Evolutionary conservation across 2,888 invertebrate species (phyloP).

Genomic region (Notodonta dromedarius): DNA sequence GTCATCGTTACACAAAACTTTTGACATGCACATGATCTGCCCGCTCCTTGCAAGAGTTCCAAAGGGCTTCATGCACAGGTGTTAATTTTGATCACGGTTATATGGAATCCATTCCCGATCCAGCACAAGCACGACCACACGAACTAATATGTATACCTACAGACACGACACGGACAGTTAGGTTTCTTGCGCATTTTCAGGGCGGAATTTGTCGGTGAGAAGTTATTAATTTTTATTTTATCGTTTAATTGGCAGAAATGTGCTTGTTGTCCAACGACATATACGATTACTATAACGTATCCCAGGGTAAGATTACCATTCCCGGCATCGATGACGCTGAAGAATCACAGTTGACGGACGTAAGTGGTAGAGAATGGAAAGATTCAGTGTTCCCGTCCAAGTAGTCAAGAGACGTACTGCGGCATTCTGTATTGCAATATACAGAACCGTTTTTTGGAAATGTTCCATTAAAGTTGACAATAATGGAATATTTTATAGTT

Average conservation of each 20-base stretch:
- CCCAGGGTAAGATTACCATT: conserved; percentile 98
- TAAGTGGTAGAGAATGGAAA: conserved; percentile 84
- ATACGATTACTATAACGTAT: conserved; percentile 96
- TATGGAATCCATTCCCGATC: conserved; percentile 43
- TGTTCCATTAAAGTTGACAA: conserved; percentile 49
- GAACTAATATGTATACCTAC: conserved; percentile 59
- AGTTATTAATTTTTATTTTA: conserved; percentile 38
- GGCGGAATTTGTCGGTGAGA: conserved; percentile 17
- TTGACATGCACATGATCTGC: conserved; percentile 74
- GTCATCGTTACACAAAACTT: conserved; percentile 54
- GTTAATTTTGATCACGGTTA: conserved; percentile 49
- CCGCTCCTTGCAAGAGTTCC: conserved; percentile 77
- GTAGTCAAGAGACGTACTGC: conserved; percentile 29
- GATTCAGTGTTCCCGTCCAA: conserved; percentile 29
- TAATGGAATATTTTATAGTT: conserved; percentile 42
- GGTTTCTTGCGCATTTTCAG: conserved; percentile 41
- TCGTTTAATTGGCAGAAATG: conserved; percentile 86
- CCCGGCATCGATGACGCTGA: conserved; percentile 98
- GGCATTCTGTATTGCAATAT: conserved; percentile 37
- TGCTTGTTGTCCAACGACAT: conserved; percentile 94
- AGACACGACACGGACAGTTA: conserved; percentile 56
- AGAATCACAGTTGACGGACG: conserved; percentile 94
- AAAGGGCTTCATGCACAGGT: conserved; percentile 73
- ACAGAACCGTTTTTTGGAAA: conserved; percentile 21
- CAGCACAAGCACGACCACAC: conserved; percentile 68